Percentiles rank a stretch among this genome's conserved stretches.
phyloP scores from a whole-genome alignment of 2,888 invertebrate species.

The Aphrophora alni region DNA sequence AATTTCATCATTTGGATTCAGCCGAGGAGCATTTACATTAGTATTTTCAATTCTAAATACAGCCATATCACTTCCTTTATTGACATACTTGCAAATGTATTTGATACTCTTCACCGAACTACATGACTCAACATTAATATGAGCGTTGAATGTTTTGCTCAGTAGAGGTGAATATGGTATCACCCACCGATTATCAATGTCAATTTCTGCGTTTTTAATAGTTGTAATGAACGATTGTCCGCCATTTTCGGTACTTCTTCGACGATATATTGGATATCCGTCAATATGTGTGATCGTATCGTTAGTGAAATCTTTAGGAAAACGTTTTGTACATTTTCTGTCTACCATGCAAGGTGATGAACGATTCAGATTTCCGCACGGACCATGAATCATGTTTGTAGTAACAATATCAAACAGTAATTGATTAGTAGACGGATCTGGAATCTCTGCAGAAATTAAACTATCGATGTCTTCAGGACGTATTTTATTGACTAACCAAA shows the following conservation, averaged over 20 bases:
- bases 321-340: constrained; percentile 49
- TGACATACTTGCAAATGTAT: constrained; percentile 55
- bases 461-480: constrained; percentile 15
- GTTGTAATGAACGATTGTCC: constrained; percentile 43
- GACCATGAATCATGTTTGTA: constrained; percentile 55
- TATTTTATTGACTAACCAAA: constrained; percentile 10
- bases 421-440: constrained; percentile 49
- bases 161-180: constrained; percentile 46
- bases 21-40: background rate
- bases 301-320: constrained; percentile 45
- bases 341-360: constrained; percentile 50
- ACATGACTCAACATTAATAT: constrained; percentile 54
- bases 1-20: constrained; percentile 47
- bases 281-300: constrained; percentile 49
- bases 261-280: constrained; percentile 52
- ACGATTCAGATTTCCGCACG: constrained; percentile 46
- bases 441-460: constrained; percentile 51
- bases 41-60: constrained; percentile 17
- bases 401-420: constrained; percentile 49
- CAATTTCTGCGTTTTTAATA: background rate
- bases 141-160: constrained; percentile 50
- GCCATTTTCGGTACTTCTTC: constrained; percentile 40
- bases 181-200: constrained; percentile 47
- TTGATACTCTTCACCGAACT: constrained; percentile 56
- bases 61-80: constrained; percentile 46